Evolutionary conservation across 2,888 invertebrate species (phyloP).

Genomic region (Liodrosophila aerea): DNA sequence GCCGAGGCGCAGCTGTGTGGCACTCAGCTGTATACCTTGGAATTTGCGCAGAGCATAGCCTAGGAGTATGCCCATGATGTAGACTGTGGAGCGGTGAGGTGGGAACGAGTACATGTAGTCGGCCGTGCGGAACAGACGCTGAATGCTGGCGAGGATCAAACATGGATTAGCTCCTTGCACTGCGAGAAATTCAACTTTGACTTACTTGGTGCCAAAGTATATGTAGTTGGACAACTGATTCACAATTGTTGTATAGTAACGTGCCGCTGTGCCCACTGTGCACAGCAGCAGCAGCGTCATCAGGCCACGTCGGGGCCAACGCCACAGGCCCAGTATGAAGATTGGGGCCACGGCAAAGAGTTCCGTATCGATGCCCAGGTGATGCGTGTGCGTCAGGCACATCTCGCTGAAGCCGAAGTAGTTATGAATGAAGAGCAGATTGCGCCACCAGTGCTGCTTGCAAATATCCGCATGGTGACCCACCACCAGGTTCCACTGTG

Average conservation of each 20-base stretch:
- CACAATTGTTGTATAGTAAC: slow-evolving; percentile 86
- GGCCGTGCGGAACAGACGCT: slow-evolving; percentile 87
- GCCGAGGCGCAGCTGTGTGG: slow-evolving; percentile 83
- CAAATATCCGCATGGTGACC: slow-evolving; percentile 87
- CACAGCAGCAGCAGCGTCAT: slow-evolving; percentile 83
- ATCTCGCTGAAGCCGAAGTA: slow-evolving; percentile 89
- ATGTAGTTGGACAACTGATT: slow-evolving; percentile 86
- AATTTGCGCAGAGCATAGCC: slow-evolving; percentile 85
- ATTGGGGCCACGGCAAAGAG: slow-evolving; percentile 86
- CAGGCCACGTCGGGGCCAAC: slow-evolving; percentile 85
- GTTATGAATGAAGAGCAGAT: slow-evolving; percentile 88
- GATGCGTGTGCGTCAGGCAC: slow-evolving; percentile 89
- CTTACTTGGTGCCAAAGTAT: slow-evolving; percentile 88
- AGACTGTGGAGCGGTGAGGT: slow-evolving; percentile 86
- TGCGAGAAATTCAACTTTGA: slow-evolving; percentile 30
- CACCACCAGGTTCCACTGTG: slow-evolving; percentile 88
- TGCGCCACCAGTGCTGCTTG: slow-evolving; percentile 88
- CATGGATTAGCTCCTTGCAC: not conserved
- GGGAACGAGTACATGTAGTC: slow-evolving; percentile 88
- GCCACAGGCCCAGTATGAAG: slow-evolving; percentile 85
- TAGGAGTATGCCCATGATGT: slow-evolving; percentile 86
- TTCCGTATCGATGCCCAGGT: slow-evolving; percentile 88
- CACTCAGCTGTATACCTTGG: slow-evolving; percentile 81
- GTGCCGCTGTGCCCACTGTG: slow-evolving; percentile 84
- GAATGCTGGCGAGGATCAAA: slow-evolving; percentile 83